phyloP scores from a whole-genome alignment of 1,140 invertebrate species.

The Nilaparvata lugens region DNA sequence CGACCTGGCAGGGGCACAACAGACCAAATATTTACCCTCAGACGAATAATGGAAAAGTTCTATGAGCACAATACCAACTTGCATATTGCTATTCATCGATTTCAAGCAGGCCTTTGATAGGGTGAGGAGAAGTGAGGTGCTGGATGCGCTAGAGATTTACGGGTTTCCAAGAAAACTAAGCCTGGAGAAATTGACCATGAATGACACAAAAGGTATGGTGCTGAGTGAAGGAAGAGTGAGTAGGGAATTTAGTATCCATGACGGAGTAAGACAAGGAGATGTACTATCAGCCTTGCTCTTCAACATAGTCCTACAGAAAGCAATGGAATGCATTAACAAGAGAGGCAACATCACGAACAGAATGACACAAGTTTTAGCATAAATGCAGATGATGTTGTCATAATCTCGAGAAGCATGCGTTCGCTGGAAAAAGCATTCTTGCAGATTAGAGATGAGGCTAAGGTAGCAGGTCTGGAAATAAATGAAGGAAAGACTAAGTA shows the following conservation, averaged over 20 bases:
- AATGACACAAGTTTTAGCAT: too few species aligned
- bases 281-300: not conserved
- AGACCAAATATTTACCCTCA: too few species aligned
- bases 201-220: not conserved
- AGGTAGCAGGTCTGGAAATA: not conserved
- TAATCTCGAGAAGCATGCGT: not conserved
- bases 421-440: not conserved
- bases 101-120: not conserved
- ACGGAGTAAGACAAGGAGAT: not conserved
- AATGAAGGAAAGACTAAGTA: not conserved
- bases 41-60: too few species aligned
- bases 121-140: not conserved
- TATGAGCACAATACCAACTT: not conserved
- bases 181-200: not conserved
- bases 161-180: not conserved
- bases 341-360: not conserved
- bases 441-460: not conserved
- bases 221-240: not conserved
- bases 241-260: not conserved
- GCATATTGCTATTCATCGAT: not conserved
- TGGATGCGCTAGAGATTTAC: not conserved
- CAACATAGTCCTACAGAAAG: not conserved
- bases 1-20: too few species aligned
- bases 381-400: not conserved
- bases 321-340: not conserved